Evolutionary conservation across 2,888 invertebrate species (phyloP).

Genomic region (Eilema caniola): DNA sequence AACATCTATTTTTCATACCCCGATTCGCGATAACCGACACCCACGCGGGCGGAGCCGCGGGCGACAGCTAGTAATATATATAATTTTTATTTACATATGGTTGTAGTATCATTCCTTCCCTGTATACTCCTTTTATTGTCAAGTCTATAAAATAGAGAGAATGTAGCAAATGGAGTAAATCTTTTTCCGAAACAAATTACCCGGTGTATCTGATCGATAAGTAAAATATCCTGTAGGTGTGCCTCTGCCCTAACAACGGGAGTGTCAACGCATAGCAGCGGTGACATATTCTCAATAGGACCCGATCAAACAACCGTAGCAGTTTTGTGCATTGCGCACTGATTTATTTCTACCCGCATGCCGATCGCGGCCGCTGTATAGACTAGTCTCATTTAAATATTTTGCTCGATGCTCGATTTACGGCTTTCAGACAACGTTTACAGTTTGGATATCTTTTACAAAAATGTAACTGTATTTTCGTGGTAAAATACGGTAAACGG

Average conservation of each 20-base stretch:
- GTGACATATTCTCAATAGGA: constrained; percentile 70
- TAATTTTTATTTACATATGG: no score
- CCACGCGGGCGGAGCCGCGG: no score
- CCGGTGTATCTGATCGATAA: neutral
- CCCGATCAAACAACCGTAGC: constrained; percentile 55
- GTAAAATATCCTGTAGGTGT: neutral
- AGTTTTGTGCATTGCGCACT: constrained; percentile 72
- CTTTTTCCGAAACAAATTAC: neutral
- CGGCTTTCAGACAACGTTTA: constrained; percentile 26
- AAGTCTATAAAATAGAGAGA: no score
- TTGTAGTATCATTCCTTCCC: no score
- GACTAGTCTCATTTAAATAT: constrained; percentile 56
- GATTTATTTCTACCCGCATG: constrained; percentile 76
- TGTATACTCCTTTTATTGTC: no score
- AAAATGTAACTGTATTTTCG: constrained; percentile 23
- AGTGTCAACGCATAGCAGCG: constrained; percentile 58
- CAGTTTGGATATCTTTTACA: constrained; percentile 26
- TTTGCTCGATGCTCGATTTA: constrained; percentile 47
- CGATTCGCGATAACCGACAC: no score
- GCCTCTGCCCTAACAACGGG: constrained; percentile 44
- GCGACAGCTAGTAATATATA: no score
- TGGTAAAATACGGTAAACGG: constrained; percentile 25
- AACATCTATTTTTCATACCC: no score
- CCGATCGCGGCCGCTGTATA: constrained; percentile 49
- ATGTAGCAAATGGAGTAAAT: neutral